Base-by-base conservation (phyloP, 2,113 vertebrate genomes). In the Phycodurus eques region DNA sequence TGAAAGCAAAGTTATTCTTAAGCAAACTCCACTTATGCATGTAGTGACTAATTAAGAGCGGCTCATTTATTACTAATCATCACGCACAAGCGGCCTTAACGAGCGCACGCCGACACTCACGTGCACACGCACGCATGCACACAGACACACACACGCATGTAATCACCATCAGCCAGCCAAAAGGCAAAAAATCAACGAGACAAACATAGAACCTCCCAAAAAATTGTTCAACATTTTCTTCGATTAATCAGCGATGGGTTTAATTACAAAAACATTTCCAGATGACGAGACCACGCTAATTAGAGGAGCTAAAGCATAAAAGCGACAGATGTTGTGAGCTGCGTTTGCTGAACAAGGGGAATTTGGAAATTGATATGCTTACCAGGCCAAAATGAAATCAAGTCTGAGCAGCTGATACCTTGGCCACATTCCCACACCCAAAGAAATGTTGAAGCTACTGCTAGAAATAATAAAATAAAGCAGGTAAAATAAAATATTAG, bases 261-360 rank as follows among this genome's bases (percentile, higher is more conserved):
- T 60, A 15, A 60, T 60, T 8, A 35, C 27, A 60, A 33, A 60
- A 60, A 15, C 13, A 13, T 47, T 66, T 66, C 13, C n/a, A 13
- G 42, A 13, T 12, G 35, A 63, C 5, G 15, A 39, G 31, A 35
- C 33, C 6, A 31, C 61, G 43, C 43, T 31, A 65, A 65, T 65
- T 44, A 65, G 42, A 11, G 4, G 2, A 22, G 63, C 39, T 20
- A 22, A 44, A 6, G 33, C 11, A 63, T 12, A 63, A 43, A 63
- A 63, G 39, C n/a, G 54, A 6, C 56, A 31, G 3, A 61, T 19
- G 61, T 9, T 2, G 31, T 33, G 22, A 33, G 43, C 68, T 43
- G 75, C 77, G 64, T 49, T 80, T 84, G 72, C 71, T 74, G 87
- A 72, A 47, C 64, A 31, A 31, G 85, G 85, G 89, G 60, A 20